These are phyloP conservation scores for Taurulus bubalis DNA, from an alignment of 2,113 vertebrate genomes.

Conservation along the genomic window DNA sequence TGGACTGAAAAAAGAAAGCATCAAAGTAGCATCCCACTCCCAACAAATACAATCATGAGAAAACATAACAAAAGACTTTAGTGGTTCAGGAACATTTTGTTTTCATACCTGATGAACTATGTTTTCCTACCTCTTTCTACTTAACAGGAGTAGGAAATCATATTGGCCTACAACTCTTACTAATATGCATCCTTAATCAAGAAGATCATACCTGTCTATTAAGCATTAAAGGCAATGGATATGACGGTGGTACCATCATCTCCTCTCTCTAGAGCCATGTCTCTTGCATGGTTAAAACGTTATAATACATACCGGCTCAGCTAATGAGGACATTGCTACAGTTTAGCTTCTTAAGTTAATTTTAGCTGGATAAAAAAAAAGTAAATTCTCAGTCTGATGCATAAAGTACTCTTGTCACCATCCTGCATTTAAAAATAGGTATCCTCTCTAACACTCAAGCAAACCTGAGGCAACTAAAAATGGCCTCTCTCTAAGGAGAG, in stretches of 20 bases:
- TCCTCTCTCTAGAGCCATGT: not conserved
- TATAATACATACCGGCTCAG: not conserved
- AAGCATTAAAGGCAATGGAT: not conserved
- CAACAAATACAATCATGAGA: no score
- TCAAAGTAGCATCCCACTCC: no score
- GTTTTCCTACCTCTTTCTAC: not conserved
- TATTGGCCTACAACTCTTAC: no score
- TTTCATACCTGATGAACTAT: not conserved
- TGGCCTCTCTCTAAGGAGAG: constrained; percentile 50
- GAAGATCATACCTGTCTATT: no score
- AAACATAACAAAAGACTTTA: no score
- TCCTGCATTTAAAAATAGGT: constrained; percentile 25
- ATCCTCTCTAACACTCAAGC: constrained; percentile 26
- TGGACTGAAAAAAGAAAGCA: no score
- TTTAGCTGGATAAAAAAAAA: no score
- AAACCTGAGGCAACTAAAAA: constrained; percentile 62
- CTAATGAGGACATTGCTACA: not conserved
- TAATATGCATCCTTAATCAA: no score
- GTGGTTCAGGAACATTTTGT: not conserved
- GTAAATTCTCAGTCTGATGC: constrained; percentile 29
- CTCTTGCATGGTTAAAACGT: not conserved
- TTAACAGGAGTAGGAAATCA: no score
- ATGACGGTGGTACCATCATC: not conserved
- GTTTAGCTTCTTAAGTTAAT: no score
- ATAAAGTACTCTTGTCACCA: constrained; percentile 36